Conservation (phyloP, 2,888 invertebrate species). For the Deilephila porcellus region DNA sequence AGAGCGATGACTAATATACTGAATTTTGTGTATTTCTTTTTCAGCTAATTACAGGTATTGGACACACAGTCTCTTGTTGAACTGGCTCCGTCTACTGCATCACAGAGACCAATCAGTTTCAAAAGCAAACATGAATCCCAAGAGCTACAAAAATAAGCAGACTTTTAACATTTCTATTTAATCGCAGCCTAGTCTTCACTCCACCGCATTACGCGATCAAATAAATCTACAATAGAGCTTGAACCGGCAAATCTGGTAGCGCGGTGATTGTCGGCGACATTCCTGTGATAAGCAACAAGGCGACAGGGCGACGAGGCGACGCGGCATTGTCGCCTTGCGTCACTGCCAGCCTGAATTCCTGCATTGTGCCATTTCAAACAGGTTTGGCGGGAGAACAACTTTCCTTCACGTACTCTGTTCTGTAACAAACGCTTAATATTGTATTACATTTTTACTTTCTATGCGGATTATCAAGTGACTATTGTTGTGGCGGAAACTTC, state of each 20-base stretch:
- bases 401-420: slow-evolving; percentile 23
- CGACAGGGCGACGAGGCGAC: slow-evolving; percentile 13
- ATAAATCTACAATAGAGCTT: background rate
- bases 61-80: too few species aligned
- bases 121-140: too few species aligned
- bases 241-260: background rate
- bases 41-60: too few species aligned
- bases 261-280: slow-evolving; percentile 12
- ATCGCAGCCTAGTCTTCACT: too few species aligned
- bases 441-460: slow-evolving; percentile 4
- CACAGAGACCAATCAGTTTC: too few species aligned
- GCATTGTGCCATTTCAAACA: slow-evolving; percentile 24
- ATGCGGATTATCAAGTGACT: background rate
- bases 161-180: too few species aligned
- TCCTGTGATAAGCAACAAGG: slow-evolving; percentile 16
- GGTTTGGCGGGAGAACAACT: slow-evolving; percentile 22
- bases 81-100: too few species aligned
- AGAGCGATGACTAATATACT: too few species aligned
- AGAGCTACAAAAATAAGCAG: too few species aligned
- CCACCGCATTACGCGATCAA: background rate
- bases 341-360: slow-evolving; percentile 17
- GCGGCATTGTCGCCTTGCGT: slow-evolving; percentile 20
- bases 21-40: too few species aligned
- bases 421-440: slow-evolving; percentile 11
- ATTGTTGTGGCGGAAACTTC: too few species aligned